Base-by-base conservation (phyloP, 1,140 invertebrate genomes). In the Drosophila nigromelanica region DNA sequence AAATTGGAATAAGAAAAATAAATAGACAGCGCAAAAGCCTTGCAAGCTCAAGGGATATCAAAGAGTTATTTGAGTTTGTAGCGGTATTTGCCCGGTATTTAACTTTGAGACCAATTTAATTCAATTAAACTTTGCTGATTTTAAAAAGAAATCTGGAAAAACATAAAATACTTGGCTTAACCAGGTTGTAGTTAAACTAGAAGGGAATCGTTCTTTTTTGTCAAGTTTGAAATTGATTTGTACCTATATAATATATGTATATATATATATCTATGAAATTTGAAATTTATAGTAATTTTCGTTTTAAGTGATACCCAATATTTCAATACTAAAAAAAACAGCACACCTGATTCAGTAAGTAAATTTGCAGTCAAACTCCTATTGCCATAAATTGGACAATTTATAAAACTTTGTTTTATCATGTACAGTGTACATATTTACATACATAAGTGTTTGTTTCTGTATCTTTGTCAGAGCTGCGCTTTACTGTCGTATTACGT, bases 371-470 rank as follows among this genome's bases (percentile, higher is more conserved):
- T 14, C 40, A 1, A 43, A 40, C 35, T 40, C 12, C 5, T 43
- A 18, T 18, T 18, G 14, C 37, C n/a, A 6, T 6, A 15, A 55
- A 27, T 42, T 55, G 52, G 37, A 55, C 18, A 24, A 10, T 55
- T 21, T 55, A 40, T 11, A 55, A 21, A 21, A 43, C 30, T 58
- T 58, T 27, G n/a, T 56, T 12, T 43, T 43, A 24, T 14, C 8
- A 12, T 56, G 39, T 42, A 58, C 10, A 43, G 11, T 14, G n/a
- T 43, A 33, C 24, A 58, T 58, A 43, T 58, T 58, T 11, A 18
- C 40, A 12, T 56, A 21, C 5, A 8, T 24, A 39, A 14, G 51
- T 54, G 51, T 39, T 37, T 54, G 51, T 39, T 33, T 54, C 12
- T 39, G 35, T 54, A 39, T 39, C 18, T 24, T 18, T 55, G 24